Evolutionary conservation across 2,113 vertebrate species (phyloP).

Genomic region (Mustela nigripes): DNA sequence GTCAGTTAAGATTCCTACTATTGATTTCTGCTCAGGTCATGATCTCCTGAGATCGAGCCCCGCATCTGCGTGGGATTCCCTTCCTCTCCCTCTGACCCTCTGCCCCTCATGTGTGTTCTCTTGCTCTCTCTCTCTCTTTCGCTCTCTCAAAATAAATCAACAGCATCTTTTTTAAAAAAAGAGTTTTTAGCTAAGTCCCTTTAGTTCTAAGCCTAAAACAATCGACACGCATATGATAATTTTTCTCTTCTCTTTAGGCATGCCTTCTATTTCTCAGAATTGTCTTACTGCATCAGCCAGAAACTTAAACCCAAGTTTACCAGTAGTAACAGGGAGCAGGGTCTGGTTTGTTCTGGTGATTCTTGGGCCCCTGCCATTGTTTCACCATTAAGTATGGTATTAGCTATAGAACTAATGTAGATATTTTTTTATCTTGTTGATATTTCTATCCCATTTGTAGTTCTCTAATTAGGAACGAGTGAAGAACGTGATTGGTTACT

Average conservation of each 20-base stretch:
- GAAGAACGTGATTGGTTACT: background rate
- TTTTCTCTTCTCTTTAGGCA: background rate
- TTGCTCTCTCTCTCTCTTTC: background rate
- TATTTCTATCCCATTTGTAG: background rate
- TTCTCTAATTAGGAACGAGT: slow-evolving; percentile 8
- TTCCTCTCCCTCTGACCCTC: background rate
- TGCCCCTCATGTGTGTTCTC: background rate
- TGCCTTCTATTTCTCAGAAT: background rate
- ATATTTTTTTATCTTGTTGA: background rate
- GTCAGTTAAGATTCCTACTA: background rate
- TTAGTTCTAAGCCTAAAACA: background rate
- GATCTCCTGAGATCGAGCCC: background rate
- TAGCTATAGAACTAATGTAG: background rate
- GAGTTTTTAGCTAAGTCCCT: background rate
- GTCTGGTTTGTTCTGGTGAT: background rate
- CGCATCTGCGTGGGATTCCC: background rate
- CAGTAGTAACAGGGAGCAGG: background rate
- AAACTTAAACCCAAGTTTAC: background rate
- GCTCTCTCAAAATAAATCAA: background rate
- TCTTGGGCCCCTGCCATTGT: background rate
- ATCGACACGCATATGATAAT: background rate
- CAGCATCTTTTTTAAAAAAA: background rate
- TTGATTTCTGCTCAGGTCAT: background rate
- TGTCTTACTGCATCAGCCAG: background rate
- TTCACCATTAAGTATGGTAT: background rate